phyloP scores from a whole-genome alignment of 1,140 invertebrate species.

The Penaeus indicus region DNA sequence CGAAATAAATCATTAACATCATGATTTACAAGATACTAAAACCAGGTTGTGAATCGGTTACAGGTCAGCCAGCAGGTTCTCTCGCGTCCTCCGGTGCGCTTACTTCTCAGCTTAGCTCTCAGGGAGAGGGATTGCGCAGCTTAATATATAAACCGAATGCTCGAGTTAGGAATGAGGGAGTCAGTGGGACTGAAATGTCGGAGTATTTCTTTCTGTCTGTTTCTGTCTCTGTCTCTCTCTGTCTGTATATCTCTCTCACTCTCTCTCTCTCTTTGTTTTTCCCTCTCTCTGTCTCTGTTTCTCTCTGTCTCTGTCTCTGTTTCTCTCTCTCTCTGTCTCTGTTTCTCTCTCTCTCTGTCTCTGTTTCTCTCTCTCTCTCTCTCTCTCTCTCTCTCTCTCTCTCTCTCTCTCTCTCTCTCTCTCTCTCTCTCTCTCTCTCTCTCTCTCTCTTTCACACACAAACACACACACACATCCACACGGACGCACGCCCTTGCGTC shows the following conservation, averaged over 20 bases:
- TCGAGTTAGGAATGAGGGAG: background rate
- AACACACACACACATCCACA: background rate
- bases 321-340: background rate
- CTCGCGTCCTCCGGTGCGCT: no score
- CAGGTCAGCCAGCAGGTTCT: no score
- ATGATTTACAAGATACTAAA: no score
- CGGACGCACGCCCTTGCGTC: background rate
- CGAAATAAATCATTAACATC: no score
- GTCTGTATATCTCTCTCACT: background rate
- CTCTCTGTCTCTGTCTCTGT: rapidly evolving
- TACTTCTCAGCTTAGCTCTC: no score
- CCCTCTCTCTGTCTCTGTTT: background rate
- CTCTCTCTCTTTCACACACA: background rate
- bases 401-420: background rate
- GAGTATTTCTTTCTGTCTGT: background rate
- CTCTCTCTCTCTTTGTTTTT: background rate
- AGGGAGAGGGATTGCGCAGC: no score
- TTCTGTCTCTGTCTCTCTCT: background rate
- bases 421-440: background rate
- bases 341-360: background rate
- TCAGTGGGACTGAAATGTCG: background rate
- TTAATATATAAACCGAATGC: no score
- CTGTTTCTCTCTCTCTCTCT: background rate
- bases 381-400: background rate
- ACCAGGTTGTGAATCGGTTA: no score